Percentiles rank a stretch among this genome's conserved stretches.
These are phyloP conservation scores for Ectropis grisescens DNA, from an alignment of 1,140 invertebrate genomes.

Conservation along the genomic window DNA sequence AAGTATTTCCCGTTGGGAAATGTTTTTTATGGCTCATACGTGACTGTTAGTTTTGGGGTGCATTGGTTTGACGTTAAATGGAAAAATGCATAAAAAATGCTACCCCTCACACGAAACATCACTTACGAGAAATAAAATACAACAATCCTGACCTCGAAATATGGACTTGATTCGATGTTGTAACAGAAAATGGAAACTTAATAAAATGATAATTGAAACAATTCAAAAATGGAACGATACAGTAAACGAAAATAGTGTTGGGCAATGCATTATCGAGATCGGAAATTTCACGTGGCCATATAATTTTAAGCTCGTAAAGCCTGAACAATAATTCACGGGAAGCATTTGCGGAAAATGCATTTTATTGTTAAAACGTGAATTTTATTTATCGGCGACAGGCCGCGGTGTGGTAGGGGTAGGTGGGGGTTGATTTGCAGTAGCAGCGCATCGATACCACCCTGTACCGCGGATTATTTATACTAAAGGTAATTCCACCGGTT, in stretches of 20 bases:
- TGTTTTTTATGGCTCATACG: constrained; percentile 56
- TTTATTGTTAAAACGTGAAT: constrained; percentile 71
- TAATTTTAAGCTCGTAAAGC: constrained; percentile 70
- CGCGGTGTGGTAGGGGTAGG: constrained; percentile 39
- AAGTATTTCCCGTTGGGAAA: constrained; percentile 52
- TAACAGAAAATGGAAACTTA: too few relatives aligned
- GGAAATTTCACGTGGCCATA: constrained; percentile 67
- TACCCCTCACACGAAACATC: constrained; percentile 6
- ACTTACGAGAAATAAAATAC: too few relatives aligned
- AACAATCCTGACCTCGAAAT: too few relatives aligned
- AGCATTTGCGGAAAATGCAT: constrained; percentile 70
- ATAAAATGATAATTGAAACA: too few relatives aligned
- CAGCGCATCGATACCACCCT: constrained; percentile 61
- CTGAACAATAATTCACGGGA: constrained; percentile 62
- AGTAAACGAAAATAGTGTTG: constrained; percentile 43
- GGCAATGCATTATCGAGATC: constrained; percentile 61
- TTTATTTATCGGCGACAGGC: constrained; percentile 67
- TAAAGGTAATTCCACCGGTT: constrained; percentile 66
- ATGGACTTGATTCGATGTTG: too few relatives aligned
- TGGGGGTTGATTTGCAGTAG: constrained; percentile 62
- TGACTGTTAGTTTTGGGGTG: constrained; percentile 34
- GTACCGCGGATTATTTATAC: constrained; percentile 68
- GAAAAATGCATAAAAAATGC: constrained; percentile 30
- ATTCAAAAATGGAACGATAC: too few relatives aligned
- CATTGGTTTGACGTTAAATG: constrained; percentile 17